Conservation (phyloP, 2,797 vertebrate species). For the Poeciliopsis infans region DNA sequence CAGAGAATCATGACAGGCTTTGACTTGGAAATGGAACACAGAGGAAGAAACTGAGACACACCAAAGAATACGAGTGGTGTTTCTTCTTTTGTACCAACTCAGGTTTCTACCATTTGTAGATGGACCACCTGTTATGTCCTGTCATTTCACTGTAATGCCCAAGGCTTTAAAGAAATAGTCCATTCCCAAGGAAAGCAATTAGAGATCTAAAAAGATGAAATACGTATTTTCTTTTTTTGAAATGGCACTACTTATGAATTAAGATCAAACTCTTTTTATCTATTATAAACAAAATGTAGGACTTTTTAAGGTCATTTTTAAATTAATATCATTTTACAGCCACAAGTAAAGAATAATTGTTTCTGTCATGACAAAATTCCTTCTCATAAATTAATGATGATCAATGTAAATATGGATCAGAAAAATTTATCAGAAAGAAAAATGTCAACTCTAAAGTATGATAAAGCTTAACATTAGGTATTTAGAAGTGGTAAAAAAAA, state of each 20-base stretch:
- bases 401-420: neutral
- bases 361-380: neutral
- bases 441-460: neutral
- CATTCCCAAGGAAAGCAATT: conserved; percentile 24
- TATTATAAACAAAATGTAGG: neutral
- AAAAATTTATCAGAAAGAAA: neutral
- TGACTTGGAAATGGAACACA: conserved; percentile 20
- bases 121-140: conserved; percentile 29
- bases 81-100: conserved; percentile 24
- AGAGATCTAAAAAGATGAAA: neutral
- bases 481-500: neutral
- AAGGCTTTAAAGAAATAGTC: conserved; percentile 35
- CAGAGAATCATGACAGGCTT: conserved; percentile 9
- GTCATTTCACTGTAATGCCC: conserved; percentile 38
- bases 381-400: conserved; percentile 9
- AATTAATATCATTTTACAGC: conserved; percentile 22
- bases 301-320: neutral
- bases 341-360: neutral
- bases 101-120: conserved; percentile 15
- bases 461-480: neutral
- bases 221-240: conserved; percentile 26
- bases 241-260: conserved; percentile 4
- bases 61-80: neutral
- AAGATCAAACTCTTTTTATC: neutral
- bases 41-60: neutral